Evolutionary conservation across 2,888 invertebrate genomes (phyloP), one percentile per base, ranked within the genome.

Genomic region (Galeopsomyia nigrocyanea): DNA sequence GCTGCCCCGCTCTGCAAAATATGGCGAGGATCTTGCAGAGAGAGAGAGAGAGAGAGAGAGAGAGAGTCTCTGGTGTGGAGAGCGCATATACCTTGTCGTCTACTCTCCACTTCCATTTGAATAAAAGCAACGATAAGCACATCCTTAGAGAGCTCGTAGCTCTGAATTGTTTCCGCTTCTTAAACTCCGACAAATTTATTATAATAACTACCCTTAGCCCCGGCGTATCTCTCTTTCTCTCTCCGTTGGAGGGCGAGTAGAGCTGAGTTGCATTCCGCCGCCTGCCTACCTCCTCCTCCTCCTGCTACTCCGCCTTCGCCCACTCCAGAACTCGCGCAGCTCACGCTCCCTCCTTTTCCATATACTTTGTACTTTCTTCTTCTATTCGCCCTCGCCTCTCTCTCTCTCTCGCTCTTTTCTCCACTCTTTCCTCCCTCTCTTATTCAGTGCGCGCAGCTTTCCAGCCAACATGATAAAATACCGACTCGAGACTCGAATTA

Each of bases 91-190:
- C 79, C 82, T 82, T 80, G 80, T 80, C 79, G 80, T 67, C 68
- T 69, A 80, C 80, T 80, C 76, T 80, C 81, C 80, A 80, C 82
- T 82, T 82, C 81, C 81, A 84, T 84, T 84, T 84, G 83, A 84
- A 85, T 85, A 85, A 85, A 85, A 84, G 83, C 84, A 84, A 84
- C 84, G 84, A 84, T 84, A 84, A 85, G 84, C 83, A 84, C 84
- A 84, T 84, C 83, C 84, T 80, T 83, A 83, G 82, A 83, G 82
- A 81, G 80, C 82, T 82, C 82, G 81, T 82, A 82, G 83, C 81
- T 83, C 81, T 83, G 84, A 85, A 85, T 84, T 84, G 85, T 85
- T 85, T 85, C 84, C 85, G 85, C 85, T 84, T 84, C 84, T 85
- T 85, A 84, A 85, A 82, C 83, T 83, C 84, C 83, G 84, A 84